Evolutionary conservation across 2,113 vertebrate genomes (phyloP), one percentile per base, ranked within the genome.

Genomic region (Gallinago jamesoni): DNA sequence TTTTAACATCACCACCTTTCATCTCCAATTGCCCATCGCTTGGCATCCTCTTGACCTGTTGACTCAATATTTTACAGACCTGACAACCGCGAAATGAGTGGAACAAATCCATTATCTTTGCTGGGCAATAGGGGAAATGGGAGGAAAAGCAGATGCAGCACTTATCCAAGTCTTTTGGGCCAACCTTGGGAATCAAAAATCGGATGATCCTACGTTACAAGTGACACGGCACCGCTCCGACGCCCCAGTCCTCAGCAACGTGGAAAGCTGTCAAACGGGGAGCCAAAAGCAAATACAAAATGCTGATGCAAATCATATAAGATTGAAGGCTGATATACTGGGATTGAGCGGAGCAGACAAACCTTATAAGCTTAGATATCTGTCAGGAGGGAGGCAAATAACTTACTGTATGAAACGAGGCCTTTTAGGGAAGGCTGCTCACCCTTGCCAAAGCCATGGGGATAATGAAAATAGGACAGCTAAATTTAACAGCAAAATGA

Each of bases 321-420:
- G 95, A 96, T 91, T 88, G 96, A 96, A 94, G 95, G 94, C 96
- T 82, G 89, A 97, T 96, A 97, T 96, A 94, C 55, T 47, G 63
- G 77, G 94, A 96, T 95, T 92, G 95, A 96, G 96, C 0, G 0
- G 77, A 92, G 81, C 94, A 96, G 95, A 87, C 94, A 95, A 95
- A 96, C 96, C 96, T 96, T 97, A 97, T 96, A 95, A 96, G 95
- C 97, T 98, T 97, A 98, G 97, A 89, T 96, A 94, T 97, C 94
- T 85, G 74, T 94, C 81, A 92, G 77, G 80, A 92, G 95, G 91
- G 94, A 89, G 62, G 94, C 89, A 94, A 96, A 96, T 92, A 93
- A 94, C 94, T 93, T 89, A 96, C 93, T 95, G 96, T 97, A 96
- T 91, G 91, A 97, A 96, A 97, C 66, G 56, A 95, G 89, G 91